phyloP scores from a whole-genome alignment of 2,888 invertebrate species.

The Rhyacophila evoluta region DNA sequence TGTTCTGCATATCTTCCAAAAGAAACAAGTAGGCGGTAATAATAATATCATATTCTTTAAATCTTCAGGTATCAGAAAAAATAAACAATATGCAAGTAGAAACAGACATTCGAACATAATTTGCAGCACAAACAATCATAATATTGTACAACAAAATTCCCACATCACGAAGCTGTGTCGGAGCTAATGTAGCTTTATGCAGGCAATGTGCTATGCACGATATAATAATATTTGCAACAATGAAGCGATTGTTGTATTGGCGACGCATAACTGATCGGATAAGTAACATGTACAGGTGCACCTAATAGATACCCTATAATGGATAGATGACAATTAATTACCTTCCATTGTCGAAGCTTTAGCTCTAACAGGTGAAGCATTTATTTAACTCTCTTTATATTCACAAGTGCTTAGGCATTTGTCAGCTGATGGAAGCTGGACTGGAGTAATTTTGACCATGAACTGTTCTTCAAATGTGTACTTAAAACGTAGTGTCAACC shows the following conservation, averaged over 20 bases:
- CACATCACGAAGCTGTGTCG: neutral
- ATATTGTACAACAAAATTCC: slow-evolving; percentile 9
- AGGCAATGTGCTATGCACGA: neutral
- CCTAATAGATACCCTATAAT: neutral
- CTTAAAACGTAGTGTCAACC: too few relatives aligned
- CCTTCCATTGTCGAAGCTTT: too few relatives aligned
- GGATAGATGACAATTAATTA: neutral
- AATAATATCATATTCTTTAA: neutral
- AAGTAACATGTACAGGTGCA: neutral
- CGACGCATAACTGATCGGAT: neutral
- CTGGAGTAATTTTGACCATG: too few relatives aligned
- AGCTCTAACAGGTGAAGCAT: too few relatives aligned
- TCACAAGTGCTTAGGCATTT: too few relatives aligned
- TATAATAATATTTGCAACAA: neutral
- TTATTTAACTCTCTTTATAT: too few relatives aligned
- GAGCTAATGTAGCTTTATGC: neutral
- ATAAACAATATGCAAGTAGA: neutral
- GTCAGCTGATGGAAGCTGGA: too few relatives aligned
- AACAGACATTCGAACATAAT: neutral
- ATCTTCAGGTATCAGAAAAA: neutral
- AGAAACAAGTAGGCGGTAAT: neutral
- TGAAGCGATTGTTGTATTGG: neutral
- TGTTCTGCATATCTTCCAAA: neutral
- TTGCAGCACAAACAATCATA: neutral
- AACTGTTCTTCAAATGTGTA: too few relatives aligned